Conservation (phyloP, 2,797 vertebrate species). For the Hypotaenidia philippensis region DNA sequence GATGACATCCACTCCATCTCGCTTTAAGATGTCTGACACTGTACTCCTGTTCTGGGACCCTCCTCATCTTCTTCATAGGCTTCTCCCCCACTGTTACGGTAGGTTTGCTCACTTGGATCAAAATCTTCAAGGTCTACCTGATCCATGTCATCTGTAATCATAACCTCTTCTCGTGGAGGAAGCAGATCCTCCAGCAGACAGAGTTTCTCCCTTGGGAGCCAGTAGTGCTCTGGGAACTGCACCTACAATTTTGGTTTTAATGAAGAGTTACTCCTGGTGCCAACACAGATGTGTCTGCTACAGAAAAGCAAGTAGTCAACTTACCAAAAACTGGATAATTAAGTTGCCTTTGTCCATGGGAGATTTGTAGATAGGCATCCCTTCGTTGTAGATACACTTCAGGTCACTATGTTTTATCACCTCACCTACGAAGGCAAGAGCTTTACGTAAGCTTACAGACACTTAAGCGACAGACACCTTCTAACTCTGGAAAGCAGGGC, state of each 20-base stretch:
- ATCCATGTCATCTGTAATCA: conserved; percentile 93
- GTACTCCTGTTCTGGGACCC: conserved; percentile 86
- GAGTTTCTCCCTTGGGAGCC: conserved; percentile 90
- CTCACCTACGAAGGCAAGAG: conserved; percentile 81
- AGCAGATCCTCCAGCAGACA: conserved; percentile 90
- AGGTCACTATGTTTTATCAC: conserved; percentile 89
- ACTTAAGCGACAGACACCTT: not conserved
- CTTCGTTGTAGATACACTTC: conserved; percentile 89
- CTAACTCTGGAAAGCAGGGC: accelerated
- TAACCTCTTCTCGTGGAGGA: conserved; percentile 87
- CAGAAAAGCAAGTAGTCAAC: not conserved
- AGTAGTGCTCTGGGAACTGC: conserved; percentile 90
- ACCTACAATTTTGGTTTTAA: conserved; percentile 79
- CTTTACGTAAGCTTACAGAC: not conserved
- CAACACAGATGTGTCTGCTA: accelerated
- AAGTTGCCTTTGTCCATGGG: conserved; percentile 91
- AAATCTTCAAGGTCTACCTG: conserved; percentile 92
- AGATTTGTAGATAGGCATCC: conserved; percentile 91
- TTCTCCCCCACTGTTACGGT: conserved; percentile 79
- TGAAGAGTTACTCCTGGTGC: not conserved
- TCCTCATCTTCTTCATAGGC: conserved; percentile 90
- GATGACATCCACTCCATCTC: not conserved
- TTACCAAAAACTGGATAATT: conserved; percentile 90
- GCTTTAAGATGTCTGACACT: conserved; percentile 90
- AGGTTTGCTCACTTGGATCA: conserved; percentile 80